Percentiles rank a stretch among this genome's conserved stretches.
Evolutionary conservation across 2,888 invertebrate genomes (phyloP).

Genomic region (Rapana venosa): DNA sequence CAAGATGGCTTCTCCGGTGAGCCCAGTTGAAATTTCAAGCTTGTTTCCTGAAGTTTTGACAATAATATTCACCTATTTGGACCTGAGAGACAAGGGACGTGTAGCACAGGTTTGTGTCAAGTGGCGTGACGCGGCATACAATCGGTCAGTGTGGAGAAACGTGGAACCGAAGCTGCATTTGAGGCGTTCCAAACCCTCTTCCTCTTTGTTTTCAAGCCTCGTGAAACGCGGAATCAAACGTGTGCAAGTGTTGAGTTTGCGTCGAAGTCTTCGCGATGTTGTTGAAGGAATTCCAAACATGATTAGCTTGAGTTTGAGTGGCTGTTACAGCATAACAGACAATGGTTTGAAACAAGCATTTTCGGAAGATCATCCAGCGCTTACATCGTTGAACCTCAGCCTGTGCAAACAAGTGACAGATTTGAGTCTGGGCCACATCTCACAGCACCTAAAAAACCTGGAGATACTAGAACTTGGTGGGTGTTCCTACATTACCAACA

Average conservation of each 20-base stretch:
- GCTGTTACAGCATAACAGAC: slow-evolving; percentile 95
- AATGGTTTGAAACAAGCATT: slow-evolving; percentile 90
- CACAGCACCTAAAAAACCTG: slow-evolving; percentile 89
- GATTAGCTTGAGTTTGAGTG: slow-evolving; percentile 92
- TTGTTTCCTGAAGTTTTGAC: slow-evolving; percentile 95
- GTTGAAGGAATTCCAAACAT: slow-evolving; percentile 91
- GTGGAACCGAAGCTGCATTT: slow-evolving; percentile 94
- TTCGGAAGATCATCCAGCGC: slow-evolving; percentile 85
- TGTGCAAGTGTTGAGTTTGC: slow-evolving; percentile 92
- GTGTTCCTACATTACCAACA: slow-evolving; percentile 93
- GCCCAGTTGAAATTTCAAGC: slow-evolving; percentile 85
- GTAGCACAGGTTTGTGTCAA: slow-evolving; percentile 90
- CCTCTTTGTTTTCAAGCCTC: slow-evolving; percentile 91
- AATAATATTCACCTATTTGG: slow-evolving; percentile 92
- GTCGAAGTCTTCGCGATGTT: slow-evolving; percentile 90
- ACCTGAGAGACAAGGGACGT: slow-evolving; percentile 91
- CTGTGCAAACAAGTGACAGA: slow-evolving; percentile 98
- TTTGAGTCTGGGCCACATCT: slow-evolving; percentile 89
- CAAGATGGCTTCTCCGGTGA: slow-evolving; percentile 51
- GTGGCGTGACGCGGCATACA: slow-evolving; percentile 95
- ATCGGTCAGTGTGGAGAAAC: slow-evolving; percentile 94
- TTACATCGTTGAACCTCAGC: slow-evolving; percentile 91
- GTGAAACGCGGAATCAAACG: slow-evolving; percentile 91
- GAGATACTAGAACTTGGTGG: slow-evolving; percentile 93
- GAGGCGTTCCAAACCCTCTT: slow-evolving; percentile 86